These are phyloP conservation scores for Yponomeuta sedellus DNA, from an alignment of 2,888 invertebrate species.

Conservation along the genomic window DNA sequence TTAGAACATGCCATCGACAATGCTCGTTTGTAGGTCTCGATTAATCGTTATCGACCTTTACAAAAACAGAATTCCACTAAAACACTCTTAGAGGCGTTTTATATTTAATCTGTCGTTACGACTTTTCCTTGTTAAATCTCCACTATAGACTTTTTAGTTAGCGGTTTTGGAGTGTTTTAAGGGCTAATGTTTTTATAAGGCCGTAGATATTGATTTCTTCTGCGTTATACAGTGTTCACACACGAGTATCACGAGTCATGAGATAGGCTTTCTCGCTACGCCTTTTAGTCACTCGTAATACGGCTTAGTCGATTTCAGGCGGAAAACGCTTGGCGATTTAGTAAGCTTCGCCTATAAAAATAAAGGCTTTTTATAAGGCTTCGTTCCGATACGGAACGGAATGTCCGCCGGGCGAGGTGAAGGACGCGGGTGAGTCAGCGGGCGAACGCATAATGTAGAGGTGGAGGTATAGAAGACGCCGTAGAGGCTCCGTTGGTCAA, in stretches of 20 bases:
- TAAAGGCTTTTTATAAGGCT: conserved; percentile 8
- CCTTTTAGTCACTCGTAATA: neutral
- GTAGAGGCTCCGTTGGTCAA: neutral
- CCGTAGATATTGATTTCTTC: no score
- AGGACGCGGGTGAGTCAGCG: conserved; percentile 63
- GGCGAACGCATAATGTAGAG: neutral
- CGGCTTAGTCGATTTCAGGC: neutral
- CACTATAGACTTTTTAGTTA: no score
- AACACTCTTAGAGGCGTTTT: no score
- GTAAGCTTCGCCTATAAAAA: neutral
- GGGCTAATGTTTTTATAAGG: no score
- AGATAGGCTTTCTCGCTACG: neutral
- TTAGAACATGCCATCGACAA: neutral
- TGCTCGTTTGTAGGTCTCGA: neutral
- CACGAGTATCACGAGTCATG: no score
- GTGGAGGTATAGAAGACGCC: neutral
- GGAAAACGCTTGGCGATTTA: neutral
- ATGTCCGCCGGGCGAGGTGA: conserved; percentile 50
- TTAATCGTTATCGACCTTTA: no score
- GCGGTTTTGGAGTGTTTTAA: no score
- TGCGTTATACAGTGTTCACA: neutral
- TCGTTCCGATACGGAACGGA: conserved; percentile 24
- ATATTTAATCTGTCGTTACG: no score
- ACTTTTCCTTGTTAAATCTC: no score
- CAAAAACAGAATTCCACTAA: no score